Conservation (phyloP, 2,888 invertebrate species). For the Cistogaster globosa region DNA sequence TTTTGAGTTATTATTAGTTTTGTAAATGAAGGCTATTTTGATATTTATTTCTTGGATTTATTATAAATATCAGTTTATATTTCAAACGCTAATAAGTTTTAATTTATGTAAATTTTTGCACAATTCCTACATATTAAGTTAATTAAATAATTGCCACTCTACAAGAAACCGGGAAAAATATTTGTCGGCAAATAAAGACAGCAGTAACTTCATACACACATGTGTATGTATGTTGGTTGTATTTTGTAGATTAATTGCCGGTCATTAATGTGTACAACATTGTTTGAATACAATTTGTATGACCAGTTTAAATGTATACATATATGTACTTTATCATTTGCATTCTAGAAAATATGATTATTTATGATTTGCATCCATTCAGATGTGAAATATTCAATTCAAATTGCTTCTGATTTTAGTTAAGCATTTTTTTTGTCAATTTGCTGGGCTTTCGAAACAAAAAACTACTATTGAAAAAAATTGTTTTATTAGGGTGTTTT, state of each 20-base stretch:
- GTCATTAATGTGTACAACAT: neutral
- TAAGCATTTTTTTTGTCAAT: neutral
- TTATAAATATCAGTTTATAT: neutral
- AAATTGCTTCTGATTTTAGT: too few species aligned
- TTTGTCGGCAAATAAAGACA: constrained; percentile 1
- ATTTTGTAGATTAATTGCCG: neutral
- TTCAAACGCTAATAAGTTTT: neutral
- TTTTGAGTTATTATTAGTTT: constrained; percentile 38
- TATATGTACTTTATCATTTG: neutral
- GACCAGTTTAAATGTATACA: neutral
- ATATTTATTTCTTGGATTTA: neutral
- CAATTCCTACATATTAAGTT: constrained; percentile 31
- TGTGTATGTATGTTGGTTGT: neutral
- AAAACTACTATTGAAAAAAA: neutral
- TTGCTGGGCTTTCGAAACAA: neutral
- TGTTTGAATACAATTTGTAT: neutral
- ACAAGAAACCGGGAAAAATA: neutral
- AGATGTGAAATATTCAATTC: too few species aligned
- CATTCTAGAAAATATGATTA: neutral
- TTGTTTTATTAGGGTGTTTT: neutral
- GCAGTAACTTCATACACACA: neutral
- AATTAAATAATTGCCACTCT: constrained; percentile 60
- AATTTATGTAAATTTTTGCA: constrained; percentile 47
- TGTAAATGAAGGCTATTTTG: constrained; percentile 60
- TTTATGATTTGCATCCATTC: too few species aligned